phyloP scores from a whole-genome alignment of 2,888 invertebrate genomes.

The Pseudoips prasinana region DNA sequence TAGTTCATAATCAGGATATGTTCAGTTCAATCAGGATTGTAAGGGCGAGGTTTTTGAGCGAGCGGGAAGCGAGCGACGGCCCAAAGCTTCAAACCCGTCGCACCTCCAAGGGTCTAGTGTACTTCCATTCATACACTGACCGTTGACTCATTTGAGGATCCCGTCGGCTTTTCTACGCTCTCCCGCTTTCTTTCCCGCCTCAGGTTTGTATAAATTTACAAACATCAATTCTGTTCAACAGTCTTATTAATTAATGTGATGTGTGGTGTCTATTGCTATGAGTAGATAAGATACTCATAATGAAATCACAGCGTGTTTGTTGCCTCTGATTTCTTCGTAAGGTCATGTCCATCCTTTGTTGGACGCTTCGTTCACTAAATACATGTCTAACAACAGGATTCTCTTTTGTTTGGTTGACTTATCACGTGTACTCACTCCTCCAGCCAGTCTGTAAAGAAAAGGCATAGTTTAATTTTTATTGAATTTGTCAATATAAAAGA shows the following conservation, averaged over 20 bases:
- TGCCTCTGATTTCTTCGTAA: constrained; percentile 43
- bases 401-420: constrained; percentile 71
- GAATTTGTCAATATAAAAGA: background rate
- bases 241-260: constrained; percentile 63
- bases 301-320: constrained; percentile 63
- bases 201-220: constrained; percentile 50
- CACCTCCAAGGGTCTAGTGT: no score
- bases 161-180: constrained; percentile 17
- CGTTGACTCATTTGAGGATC: constrained; percentile 5
- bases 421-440: constrained; percentile 97
- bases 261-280: constrained; percentile 29
- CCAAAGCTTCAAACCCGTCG: constrained; percentile 1
- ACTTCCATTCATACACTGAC: background rate
- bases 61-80: constrained; percentile 7
- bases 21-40: constrained; percentile 58
- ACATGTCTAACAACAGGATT: constrained; percentile 49
- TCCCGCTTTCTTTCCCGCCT: constrained; percentile 15
- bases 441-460: constrained; percentile 90
- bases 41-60: constrained; percentile 19
- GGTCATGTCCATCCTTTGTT: constrained; percentile 34
- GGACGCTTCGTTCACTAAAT: constrained; percentile 38
- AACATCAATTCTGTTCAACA: constrained; percentile 78
- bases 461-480: constrained; percentile 17
- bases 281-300: constrained; percentile 33
- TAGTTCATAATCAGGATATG: constrained; percentile 53